These are phyloP conservation scores for Sebastes taczanowskii DNA, from an alignment of 2,797 vertebrate species.

Conservation along the genomic window DNA sequence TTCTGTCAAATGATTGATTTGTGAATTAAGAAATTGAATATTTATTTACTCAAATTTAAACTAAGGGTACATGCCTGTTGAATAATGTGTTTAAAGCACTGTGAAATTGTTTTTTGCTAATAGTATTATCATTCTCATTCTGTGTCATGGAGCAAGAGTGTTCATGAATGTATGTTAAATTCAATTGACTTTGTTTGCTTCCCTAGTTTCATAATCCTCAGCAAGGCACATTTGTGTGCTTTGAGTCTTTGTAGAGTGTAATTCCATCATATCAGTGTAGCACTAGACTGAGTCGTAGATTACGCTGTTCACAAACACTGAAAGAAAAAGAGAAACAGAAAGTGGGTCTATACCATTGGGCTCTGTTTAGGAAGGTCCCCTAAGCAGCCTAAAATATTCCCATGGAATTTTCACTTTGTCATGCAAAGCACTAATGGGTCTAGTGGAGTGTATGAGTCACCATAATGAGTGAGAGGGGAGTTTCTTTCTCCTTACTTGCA, in stretches of 20 bases:
- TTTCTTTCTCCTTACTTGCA: not conserved
- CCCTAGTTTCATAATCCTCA: constrained; percentile 35
- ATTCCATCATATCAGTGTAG: not conserved
- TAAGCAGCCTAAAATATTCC: not conserved
- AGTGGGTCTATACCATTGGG: not conserved
- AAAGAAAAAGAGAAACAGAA: not conserved
- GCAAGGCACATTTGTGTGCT: constrained; percentile 7
- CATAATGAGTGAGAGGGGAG: not conserved
- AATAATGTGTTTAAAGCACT: constrained; percentile 42
- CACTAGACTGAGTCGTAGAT: not conserved
- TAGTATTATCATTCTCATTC: constrained; percentile 32
- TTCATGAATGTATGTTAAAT: constrained; percentile 29
- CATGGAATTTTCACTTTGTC: not conserved
- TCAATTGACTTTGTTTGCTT: constrained; percentile 47
- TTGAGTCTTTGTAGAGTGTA: not conserved
- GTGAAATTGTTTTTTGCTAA: constrained; percentile 47
- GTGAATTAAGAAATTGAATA: constrained; percentile 15
- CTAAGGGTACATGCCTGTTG: not conserved
- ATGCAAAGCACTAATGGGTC: not conserved
- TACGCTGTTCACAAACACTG: not conserved
- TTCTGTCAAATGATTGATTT: constrained; percentile 40
- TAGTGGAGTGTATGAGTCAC: not conserved
- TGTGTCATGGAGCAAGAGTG: constrained; percentile 28
- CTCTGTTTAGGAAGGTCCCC: not conserved
- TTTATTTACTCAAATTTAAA: constrained; percentile 26